A percentile compares a stretch with the other conserved stretches of the same genome.
Evolutionary conservation across 2,888 invertebrate genomes (phyloP).

Genomic region (Apodemia mormo): DNA sequence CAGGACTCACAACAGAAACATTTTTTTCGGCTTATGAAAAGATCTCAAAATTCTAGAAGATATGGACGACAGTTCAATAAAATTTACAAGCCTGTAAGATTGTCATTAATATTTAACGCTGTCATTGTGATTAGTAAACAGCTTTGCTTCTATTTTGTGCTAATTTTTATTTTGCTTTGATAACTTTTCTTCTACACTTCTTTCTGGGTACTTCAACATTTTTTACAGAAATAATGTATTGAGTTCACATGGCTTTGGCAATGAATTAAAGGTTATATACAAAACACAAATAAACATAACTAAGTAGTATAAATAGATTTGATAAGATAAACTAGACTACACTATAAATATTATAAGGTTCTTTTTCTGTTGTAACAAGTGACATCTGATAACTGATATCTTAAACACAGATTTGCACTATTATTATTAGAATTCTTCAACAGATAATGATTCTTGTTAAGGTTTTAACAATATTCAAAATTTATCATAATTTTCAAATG

Average conservation of each 20-base stretch:
- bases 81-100: constrained; percentile 71
- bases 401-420: neutral
- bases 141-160: constrained; percentile 47
- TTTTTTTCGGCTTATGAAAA: constrained; percentile 42
- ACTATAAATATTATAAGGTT: neutral
- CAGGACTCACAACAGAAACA: constrained; percentile 39
- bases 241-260: constrained; percentile 3
- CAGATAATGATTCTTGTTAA: too few species aligned
- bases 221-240: neutral
- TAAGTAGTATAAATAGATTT: constrained; percentile 23
- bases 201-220: neutral
- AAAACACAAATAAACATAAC: constrained; percentile 27
- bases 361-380: constrained; percentile 12
- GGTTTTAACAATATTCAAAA: too few species aligned
- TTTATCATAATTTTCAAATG: too few species aligned
- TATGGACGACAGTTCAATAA: constrained; percentile 62
- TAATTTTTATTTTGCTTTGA: constrained; percentile 18
- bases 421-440: neutral
- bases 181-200: neutral
- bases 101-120: constrained; percentile 45
- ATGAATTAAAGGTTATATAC: constrained; percentile 16
- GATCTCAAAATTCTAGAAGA: constrained; percentile 45
- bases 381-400: constrained; percentile 15
- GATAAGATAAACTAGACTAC: constrained; percentile 26
- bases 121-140: constrained; percentile 51